Evolutionary conservation across 2,888 invertebrate species (phyloP).

Genomic region (Corythucha ciliata): DNA sequence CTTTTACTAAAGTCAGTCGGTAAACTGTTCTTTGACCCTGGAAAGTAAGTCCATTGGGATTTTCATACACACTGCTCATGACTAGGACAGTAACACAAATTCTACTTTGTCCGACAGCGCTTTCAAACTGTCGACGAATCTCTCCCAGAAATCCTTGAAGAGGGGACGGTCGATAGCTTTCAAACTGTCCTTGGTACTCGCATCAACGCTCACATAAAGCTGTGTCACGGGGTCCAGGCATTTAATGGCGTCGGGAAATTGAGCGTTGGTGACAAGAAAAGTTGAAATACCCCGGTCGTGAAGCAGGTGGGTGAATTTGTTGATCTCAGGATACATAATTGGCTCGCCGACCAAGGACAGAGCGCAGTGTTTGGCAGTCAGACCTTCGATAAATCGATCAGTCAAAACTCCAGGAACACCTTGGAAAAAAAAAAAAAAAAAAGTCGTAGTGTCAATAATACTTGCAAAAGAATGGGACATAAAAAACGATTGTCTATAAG

Average conservation of each 20-base stretch:
- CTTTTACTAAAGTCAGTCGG: slow-evolving; percentile 49
- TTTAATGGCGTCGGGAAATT: slow-evolving; percentile 49
- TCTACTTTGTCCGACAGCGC: slow-evolving; percentile 44
- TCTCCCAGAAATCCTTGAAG: slow-evolving; percentile 50
- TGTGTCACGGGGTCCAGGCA: slow-evolving; percentile 47
- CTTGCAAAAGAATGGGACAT: no score
- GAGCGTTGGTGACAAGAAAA: slow-evolving; percentile 52
- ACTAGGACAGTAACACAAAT: no score
- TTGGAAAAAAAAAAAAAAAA: slow-evolving; percentile 31
- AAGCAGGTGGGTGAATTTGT: slow-evolving; percentile 44
- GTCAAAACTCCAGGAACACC: slow-evolving; percentile 49
- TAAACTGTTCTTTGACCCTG: slow-evolving; percentile 50
- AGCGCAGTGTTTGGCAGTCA: slow-evolving; percentile 47
- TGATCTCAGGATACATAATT: slow-evolving; percentile 53
- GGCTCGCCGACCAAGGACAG: slow-evolving; percentile 52
- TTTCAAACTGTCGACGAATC: slow-evolving; percentile 46
- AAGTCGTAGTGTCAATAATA: no score
- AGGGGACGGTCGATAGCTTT: slow-evolving; percentile 51
- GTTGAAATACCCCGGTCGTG: slow-evolving; percentile 46
- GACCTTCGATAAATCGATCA: slow-evolving; percentile 45
- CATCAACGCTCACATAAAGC: slow-evolving; percentile 51
- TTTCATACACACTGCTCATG: no score
- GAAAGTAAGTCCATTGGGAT: no score
- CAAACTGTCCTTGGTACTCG: slow-evolving; percentile 47
- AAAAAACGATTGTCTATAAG: no score